Evolutionary conservation across 35 echinoderm and acorn worm genomes (phyloP), one percentile per base, ranked within the genome.

Genomic region (Ptychodera flava): DNA sequence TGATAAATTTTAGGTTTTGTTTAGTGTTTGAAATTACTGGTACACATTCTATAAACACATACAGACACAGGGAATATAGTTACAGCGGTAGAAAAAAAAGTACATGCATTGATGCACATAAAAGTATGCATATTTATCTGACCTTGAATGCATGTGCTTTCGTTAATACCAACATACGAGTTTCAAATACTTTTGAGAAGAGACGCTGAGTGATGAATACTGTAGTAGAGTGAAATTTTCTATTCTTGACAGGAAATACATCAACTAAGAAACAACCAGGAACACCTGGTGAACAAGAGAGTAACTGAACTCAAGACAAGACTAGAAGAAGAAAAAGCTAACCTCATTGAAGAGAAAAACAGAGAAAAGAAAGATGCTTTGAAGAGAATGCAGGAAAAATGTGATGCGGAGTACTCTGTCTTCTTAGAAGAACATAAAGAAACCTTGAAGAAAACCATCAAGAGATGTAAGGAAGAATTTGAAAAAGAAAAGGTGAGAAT

Each of bases 391-490:
- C 30, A 82, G 81, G 80, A 89, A n/a, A 32, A 29, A 76, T 37
- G 30, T 38, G 75, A 33, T 79, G 35, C 36, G 10, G 16, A 31
- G 80, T 82, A 34, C 37, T 37, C 33, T 36, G 82, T 37, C 33
- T 27, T 30, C 22, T 83, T 83, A 83, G 82, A 80, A 38, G 78
- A 90, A 85, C 89, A 90, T 31, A 78, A 85, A 77, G 35, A 31
- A 37, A 38, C 36, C 31, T 34, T 90, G 28, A 85, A 29, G 1
- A 77, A 85, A 36, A 76, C 77, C 27, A 33, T 90, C 28, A 84
- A 85, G 79, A 78, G 31, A 35, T 30, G 75, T 28, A 78, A 31
- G 79, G 28, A 35, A 37, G 33, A 77, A 38, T 84, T 77, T 38
- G 83, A 90, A 6, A 85, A 80, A 29, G 89, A 85, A 16, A 78